Base-by-base conservation (phyloP, 1,140 invertebrate genomes). In the Zaprionus ornatus region DNA sequence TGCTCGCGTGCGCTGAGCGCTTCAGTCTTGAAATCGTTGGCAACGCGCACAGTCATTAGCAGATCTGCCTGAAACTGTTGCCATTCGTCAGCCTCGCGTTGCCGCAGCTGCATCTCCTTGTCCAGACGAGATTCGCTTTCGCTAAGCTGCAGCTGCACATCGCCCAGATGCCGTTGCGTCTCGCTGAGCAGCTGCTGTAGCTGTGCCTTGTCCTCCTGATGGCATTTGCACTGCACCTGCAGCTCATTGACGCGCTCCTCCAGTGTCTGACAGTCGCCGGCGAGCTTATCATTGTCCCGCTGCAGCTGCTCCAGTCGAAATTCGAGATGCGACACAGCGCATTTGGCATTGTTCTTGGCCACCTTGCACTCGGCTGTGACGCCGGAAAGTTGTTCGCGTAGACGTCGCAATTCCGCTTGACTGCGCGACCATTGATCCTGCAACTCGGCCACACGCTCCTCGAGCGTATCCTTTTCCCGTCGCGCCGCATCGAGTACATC, bases 21-120 rank as follows among this genome's bases (percentile, higher is more conserved):
- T 92, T 97, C 97, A 23, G 96, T 97, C 92, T 98, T 98, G 93
- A 99, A 98, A 91, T 99, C 97, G 93, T 99, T 98, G 12, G 98
- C 98, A 9, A 99, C 98, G 19, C 98, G 94, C 0, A 99, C 98
- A 0, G 98, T 98, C 93, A 97, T 97, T 29, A 98, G 93, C 0
- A 99, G 94, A 93, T 99, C 98, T 67, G 95, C 96, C 92, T 99
- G 97, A 93, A 99, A 99, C 91, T 98, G 97, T 82, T 97, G 95
- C 98, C 98, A 99, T 93, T 99, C 98, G 13, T 96, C 94, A 76
- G 95, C 95, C 91, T 96, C 95, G 75, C 94, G 93, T 59, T 93
- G 91, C 27, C 95, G 93, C 62, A 95, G 88, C 66, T 94, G 94
- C 37, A 94, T 94, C 74, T 95, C 93, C 48, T 96, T 94, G 3